These are phyloP conservation scores for Andrena haemorrhoa DNA, from an alignment of 2,888 invertebrate genomes.

Conservation along the genomic window DNA sequence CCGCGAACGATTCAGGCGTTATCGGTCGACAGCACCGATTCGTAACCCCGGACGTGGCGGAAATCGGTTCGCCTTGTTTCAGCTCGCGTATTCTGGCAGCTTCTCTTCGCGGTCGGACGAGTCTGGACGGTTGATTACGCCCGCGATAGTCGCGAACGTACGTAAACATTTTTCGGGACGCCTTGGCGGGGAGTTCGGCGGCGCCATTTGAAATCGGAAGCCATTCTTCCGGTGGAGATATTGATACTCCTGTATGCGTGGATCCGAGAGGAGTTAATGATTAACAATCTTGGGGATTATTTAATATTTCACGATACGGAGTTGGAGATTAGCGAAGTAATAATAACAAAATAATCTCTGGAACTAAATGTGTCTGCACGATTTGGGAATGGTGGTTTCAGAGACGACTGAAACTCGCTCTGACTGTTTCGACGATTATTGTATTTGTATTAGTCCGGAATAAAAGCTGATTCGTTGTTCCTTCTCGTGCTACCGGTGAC, in stretches of 20 bases:
- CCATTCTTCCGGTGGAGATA: neutral
- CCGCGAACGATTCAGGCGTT: constrained; percentile 38
- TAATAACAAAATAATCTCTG: neutral
- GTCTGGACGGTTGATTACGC: neutral
- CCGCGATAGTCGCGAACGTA: neutral
- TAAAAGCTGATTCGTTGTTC: constrained; percentile 43
- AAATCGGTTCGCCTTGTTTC: constrained; percentile 22
- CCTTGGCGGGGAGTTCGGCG: too few species aligned
- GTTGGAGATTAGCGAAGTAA: too few species aligned
- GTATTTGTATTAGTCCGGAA: neutral
- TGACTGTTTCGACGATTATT: too few species aligned
- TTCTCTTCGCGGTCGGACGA: neutral
- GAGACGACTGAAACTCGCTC: neutral
- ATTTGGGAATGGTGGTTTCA: neutral
- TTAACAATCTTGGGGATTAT: neutral
- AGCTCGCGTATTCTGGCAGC: neutral
- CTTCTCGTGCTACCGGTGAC: constrained; percentile 35
- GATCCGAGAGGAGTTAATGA: neutral
- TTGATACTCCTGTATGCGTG: neutral
- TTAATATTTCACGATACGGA: neutral
- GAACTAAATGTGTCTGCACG: neutral
- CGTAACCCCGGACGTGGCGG: constrained; percentile 27
- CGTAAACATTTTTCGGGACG: neutral
- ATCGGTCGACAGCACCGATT: constrained; percentile 56
- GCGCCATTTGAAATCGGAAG: constrained; percentile 3